Percentiles rank a stretch among this genome's conserved stretches.
Evolutionary conservation across 2,797 vertebrate genomes (phyloP).

Genomic region (Scomberomorus guttatus): DNA sequence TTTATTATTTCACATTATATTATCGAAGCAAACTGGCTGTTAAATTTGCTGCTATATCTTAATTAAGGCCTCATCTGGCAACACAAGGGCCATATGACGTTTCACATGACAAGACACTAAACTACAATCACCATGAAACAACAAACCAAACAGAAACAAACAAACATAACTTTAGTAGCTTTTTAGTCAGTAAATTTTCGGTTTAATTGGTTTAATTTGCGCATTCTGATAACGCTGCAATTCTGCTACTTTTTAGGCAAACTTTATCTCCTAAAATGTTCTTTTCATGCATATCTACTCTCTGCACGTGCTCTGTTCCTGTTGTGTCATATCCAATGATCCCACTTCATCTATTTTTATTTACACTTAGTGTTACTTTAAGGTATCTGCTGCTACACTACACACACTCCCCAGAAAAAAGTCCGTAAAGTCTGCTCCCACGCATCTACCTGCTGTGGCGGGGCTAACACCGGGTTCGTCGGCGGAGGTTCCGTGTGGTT

Average conservation of each 20-base stretch:
- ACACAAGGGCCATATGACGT: not conserved
- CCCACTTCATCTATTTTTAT: not conserved
- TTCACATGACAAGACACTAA: not conserved
- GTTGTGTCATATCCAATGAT: not conserved
- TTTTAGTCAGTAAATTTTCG: too few species aligned
- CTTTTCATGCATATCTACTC: not conserved
- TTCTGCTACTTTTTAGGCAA: not conserved
- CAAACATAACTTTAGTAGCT: not conserved
- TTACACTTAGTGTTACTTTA: not conserved
- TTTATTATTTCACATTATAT: slow-evolving; percentile 1
- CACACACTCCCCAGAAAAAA: too few species aligned
- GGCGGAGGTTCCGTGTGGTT: slow-evolving; percentile 86
- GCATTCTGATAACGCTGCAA: too few species aligned
- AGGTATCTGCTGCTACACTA: not conserved
- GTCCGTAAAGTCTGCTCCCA: not conserved
- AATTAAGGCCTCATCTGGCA: slow-evolving; percentile 15
- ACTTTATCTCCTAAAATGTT: not conserved
- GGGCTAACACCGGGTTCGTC: slow-evolving; percentile 78
- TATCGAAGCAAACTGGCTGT: slow-evolving; percentile 2
- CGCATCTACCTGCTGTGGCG: slow-evolving; percentile 75
- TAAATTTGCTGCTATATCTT: slow-evolving; percentile 7
- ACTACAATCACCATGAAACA: not conserved
- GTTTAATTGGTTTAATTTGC: not conserved
- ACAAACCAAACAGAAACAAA: not conserved
- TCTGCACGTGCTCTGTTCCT: too few species aligned